Conservation (phyloP, 1,140 invertebrate genomes). For the Paramacrobiotus metropolitanus region DNA sequence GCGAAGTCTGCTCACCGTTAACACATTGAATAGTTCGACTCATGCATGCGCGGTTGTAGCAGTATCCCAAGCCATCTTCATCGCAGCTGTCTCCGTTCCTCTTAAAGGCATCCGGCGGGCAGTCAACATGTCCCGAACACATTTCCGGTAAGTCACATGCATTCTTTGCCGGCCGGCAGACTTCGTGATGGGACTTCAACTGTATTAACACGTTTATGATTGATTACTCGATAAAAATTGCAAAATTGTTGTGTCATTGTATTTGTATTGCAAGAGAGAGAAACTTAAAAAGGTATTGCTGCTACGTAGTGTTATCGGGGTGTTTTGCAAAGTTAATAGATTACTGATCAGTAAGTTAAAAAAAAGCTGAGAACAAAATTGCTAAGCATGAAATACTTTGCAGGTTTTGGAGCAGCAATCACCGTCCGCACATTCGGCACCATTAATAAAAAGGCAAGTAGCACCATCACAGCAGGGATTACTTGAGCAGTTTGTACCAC, state of each 20-base stretch:
- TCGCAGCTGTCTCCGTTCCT: neutral
- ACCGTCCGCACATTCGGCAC: neutral
- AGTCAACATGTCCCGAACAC: neutral
- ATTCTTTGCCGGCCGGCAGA: neutral
- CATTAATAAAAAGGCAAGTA: neutral
- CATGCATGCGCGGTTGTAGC: neutral
- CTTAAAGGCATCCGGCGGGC: neutral
- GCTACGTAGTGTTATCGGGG: no score
- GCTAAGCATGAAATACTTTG: neutral
- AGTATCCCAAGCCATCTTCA: neutral
- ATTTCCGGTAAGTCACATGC: neutral
- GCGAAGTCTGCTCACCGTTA: neutral
- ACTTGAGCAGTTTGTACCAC: neutral
- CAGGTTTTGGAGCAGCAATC: neutral
- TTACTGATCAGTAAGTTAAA: neutral
- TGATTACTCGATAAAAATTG: no score
- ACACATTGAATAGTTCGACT: neutral
- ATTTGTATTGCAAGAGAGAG: no score
- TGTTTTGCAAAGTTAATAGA: no score
- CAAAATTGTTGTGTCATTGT: no score
- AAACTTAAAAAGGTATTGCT: no score
- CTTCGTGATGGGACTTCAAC: neutral
- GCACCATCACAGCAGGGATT: neutral
- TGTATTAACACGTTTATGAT: neutral
- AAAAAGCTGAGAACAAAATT: neutral